Percentiles rank a stretch among this genome's conserved stretches.
Conservation (phyloP, 2,888 invertebrate genomes). For the Tortrix viridana region DNA sequence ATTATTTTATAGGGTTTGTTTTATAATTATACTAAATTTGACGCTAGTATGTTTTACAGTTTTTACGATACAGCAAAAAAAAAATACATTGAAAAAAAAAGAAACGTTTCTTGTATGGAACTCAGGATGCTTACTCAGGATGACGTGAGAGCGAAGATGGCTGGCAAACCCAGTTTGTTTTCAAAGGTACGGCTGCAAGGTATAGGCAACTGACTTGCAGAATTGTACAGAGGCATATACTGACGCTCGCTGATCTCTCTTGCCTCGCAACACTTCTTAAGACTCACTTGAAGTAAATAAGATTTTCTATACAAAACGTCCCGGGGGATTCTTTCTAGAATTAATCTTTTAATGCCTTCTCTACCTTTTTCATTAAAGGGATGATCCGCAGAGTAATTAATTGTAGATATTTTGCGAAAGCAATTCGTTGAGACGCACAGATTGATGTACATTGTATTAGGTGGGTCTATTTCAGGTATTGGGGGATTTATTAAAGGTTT, state of each 20-base stretch:
- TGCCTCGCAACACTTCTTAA: constrained; percentile 40
- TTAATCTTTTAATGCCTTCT: constrained; percentile 75
- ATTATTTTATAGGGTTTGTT: too few species aligned
- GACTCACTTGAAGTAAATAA: constrained; percentile 74
- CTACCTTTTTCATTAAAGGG: constrained; percentile 67
- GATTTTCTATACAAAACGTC: constrained; percentile 76
- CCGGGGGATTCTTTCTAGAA: constrained; percentile 68
- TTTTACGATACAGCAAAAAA: too few species aligned
- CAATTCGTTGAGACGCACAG: constrained; percentile 24
- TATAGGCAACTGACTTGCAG: too few species aligned
- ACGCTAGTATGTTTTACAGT: too few species aligned
- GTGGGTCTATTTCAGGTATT: neutral
- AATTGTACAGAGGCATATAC: too few species aligned
- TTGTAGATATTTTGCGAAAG: constrained; percentile 39
- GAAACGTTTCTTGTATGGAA: too few species aligned
- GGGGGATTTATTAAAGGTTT: constrained; percentile 16
- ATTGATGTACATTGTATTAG: constrained; percentile 20
- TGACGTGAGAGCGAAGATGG: too few species aligned
- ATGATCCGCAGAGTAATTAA: constrained; percentile 70
- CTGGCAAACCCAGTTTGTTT: too few species aligned
- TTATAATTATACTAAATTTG: too few species aligned
- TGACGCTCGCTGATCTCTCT: constrained; percentile 10
- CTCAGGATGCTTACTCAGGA: too few species aligned
- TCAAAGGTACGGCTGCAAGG: too few species aligned
- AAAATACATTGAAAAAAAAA: too few species aligned